A percentile compares a stretch with the other conserved stretches of the same genome.
Evolutionary conservation across 2,113 vertebrate species (phyloP).

Genomic region (Sander lucioperca): DNA sequence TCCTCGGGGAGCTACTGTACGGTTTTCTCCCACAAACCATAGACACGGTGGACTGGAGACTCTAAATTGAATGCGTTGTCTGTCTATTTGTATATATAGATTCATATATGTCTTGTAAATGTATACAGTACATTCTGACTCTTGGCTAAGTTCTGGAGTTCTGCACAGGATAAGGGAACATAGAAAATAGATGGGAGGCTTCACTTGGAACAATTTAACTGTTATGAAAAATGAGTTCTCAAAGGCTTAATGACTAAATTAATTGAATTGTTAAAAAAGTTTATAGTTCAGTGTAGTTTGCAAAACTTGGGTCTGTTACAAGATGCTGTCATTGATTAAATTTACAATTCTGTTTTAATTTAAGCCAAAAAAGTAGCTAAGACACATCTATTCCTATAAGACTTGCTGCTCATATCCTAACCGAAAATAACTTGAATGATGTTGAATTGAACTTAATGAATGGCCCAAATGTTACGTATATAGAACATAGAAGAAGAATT

Average conservation of each 20-base stretch:
- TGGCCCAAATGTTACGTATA: not conserved
- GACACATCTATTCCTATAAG: not conserved
- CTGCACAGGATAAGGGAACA: not conserved
- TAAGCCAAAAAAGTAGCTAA: not conserved
- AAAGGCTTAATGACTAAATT: not conserved
- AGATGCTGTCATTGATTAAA: not conserved
- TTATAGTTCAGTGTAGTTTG: not conserved
- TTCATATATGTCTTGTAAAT: constrained; percentile 25
- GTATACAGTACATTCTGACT: constrained; percentile 27
- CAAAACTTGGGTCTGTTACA: not conserved
- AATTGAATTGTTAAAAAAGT: not conserved
- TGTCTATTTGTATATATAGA: constrained; percentile 40
- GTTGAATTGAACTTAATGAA: not conserved
- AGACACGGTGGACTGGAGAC: constrained; percentile 6
- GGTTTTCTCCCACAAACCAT: constrained; percentile 50
- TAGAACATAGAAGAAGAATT: not conserved
- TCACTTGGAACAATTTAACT: not conserved
- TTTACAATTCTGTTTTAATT: not conserved
- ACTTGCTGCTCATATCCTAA: not conserved
- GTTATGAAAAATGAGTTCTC: not conserved
- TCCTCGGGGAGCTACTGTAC: constrained; percentile 2
- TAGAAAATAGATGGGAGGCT: constrained; percentile 2
- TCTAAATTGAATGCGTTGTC: constrained; percentile 30
- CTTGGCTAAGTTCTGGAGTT: not conserved
- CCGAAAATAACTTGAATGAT: too few species aligned